These are phyloP conservation scores for Ischnus inquisitorius DNA, from an alignment of 2,888 invertebrate species.

Conservation along the genomic window DNA sequence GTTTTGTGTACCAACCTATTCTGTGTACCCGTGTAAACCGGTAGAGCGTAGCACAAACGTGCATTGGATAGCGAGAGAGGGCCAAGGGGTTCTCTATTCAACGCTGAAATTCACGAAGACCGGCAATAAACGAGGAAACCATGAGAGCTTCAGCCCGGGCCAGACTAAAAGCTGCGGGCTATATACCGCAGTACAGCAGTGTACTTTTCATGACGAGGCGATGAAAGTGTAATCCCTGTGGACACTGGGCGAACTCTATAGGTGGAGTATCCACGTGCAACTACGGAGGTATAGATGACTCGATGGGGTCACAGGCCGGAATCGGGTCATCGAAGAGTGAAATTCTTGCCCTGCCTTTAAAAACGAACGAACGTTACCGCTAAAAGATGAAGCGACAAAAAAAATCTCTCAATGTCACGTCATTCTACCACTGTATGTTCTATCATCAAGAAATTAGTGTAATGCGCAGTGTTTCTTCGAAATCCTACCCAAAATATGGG, in stretches of 20 bases:
- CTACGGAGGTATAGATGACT: not conserved
- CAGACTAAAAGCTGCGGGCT: slow-evolving; percentile 33
- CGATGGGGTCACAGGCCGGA: slow-evolving; percentile 11
- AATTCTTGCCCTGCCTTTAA: not conserved
- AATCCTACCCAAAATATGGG: too few relatives aligned
- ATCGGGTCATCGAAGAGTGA: not conserved
- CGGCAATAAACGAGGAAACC: slow-evolving; percentile 27
- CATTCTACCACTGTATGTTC: too few relatives aligned
- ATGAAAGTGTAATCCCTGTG: slow-evolving; percentile 47
- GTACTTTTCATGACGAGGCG: slow-evolving; percentile 29
- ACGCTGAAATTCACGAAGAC: slow-evolving; percentile 31
- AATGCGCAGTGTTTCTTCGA: too few relatives aligned
- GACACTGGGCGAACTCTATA: slow-evolving; percentile 16
- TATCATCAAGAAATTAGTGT: too few relatives aligned
- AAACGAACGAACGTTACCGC: not conserved
- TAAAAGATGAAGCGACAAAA: not conserved
- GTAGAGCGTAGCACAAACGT: slow-evolving; percentile 14
- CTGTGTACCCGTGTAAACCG: slow-evolving; percentile 9
- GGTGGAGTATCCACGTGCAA: not conserved
- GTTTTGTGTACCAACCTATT: slow-evolving; percentile 19
- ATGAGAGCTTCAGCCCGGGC: not conserved
- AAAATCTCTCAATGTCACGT: not conserved
- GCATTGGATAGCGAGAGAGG: slow-evolving; percentile 29
- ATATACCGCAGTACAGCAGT: slow-evolving; percentile 22
- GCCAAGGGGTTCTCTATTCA: slow-evolving; percentile 17